These are phyloP conservation scores for Chlamydotis undulata DNA, from an alignment of 2,113 vertebrate species.

Conservation along the genomic window DNA sequence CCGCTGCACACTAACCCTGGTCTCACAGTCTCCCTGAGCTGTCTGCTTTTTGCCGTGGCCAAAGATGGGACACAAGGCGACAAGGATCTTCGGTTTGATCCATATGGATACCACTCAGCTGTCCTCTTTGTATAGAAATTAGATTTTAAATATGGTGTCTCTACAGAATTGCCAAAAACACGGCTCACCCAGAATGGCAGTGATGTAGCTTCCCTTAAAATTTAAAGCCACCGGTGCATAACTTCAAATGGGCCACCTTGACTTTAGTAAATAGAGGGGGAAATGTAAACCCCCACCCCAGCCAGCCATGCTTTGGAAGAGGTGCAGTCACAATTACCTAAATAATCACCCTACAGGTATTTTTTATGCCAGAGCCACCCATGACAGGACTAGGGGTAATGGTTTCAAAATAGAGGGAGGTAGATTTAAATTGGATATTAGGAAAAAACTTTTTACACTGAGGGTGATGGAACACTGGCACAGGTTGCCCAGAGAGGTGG, in stretches of 20 bases:
- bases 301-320: background rate
- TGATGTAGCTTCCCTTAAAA: background rate
- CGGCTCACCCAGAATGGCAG: background rate
- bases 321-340: accelerated
- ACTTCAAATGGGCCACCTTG: background rate
- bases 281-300: background rate
- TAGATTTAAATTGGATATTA: too few species aligned
- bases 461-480: too few species aligned
- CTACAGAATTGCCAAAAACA: background rate
- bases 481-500: too few species aligned
- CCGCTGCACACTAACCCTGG: accelerated
- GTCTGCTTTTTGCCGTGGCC: background rate
- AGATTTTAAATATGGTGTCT: background rate
- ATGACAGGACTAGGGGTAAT: too few species aligned
- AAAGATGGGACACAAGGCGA: background rate
- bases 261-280: background rate
- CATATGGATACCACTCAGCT: accelerated
- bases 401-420: too few species aligned
- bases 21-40: accelerated
- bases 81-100: background rate
- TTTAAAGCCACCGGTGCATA: background rate
- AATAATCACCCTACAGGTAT: background rate
- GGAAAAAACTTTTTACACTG: too few species aligned
- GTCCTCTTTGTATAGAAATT: background rate
- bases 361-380: background rate